A percentile compares a stretch with the other conserved stretches of the same genome.
phyloP scores from a whole-genome alignment of 2,888 invertebrate genomes.

The Matsumyia berberina region DNA sequence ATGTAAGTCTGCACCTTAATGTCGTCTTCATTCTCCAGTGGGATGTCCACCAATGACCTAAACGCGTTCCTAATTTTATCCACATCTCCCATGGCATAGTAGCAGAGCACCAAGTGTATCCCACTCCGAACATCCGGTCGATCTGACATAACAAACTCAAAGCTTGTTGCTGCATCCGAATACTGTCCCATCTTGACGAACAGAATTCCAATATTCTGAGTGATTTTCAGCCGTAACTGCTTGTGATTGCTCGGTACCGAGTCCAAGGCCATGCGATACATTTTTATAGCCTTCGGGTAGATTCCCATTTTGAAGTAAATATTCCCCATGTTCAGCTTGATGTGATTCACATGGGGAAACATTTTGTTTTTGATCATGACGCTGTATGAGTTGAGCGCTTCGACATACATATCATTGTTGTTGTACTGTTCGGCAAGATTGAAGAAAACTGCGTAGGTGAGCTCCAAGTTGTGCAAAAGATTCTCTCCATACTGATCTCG shows the following conservation, averaged over 20 bases:
- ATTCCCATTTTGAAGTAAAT: conserved; percentile 97
- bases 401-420: conserved; percentile 96
- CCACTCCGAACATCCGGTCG: conserved; percentile 95
- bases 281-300: conserved; percentile 97
- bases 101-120: conserved; percentile 94
- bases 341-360: conserved; percentile 95
- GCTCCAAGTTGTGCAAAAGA: conserved; percentile 96
- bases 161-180: conserved; percentile 97
- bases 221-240: conserved; percentile 96
- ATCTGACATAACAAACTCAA: conserved; percentile 99
- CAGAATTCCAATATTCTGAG: conserved; percentile 96
- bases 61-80: conserved; percentile 98
- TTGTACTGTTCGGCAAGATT: conserved; percentile 98
- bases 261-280: conserved; percentile 99
- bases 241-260: conserved; percentile 97
- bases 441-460: conserved; percentile 97
- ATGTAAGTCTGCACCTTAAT: conserved; percentile 87
- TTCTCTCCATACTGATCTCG: conserved; percentile 96
- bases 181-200: conserved; percentile 98
- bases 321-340: conserved; percentile 99
- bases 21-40: conserved; percentile 92
- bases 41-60: conserved; percentile 94
- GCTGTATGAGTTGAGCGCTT: conserved; percentile 98
- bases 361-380: conserved; percentile 96
- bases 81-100: conserved; percentile 94